Evolutionary conservation across 2,113 vertebrate species (phyloP).

Genomic region (Pelusios castaneus): DNA sequence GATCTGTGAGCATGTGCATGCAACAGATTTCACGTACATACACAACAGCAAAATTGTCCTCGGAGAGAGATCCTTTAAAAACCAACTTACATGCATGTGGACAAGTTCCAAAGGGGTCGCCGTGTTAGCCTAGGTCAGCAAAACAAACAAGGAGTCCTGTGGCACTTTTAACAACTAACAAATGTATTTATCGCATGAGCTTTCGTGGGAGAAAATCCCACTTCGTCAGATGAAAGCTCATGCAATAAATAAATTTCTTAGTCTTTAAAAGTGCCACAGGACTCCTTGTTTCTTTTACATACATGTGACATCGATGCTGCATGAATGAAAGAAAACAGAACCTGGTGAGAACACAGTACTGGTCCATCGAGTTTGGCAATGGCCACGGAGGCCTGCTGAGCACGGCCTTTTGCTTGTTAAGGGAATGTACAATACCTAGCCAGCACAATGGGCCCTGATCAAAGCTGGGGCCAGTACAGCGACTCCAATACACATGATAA

Average conservation of each 20-base stretch:
- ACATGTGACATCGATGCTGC: accelerated
- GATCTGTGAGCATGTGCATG: neutral
- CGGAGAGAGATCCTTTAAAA: neutral
- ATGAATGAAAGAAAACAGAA: neutral
- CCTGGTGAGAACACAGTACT: neutral
- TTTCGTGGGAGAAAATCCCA: too few relatives aligned
- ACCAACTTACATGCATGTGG: neutral
- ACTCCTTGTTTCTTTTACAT: too few relatives aligned
- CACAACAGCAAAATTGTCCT: neutral
- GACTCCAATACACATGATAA: neutral
- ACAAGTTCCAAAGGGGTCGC: too few relatives aligned
- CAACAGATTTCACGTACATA: neutral
- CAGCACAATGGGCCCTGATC: neutral
- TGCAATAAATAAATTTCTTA: too few relatives aligned
- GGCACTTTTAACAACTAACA: too few relatives aligned
- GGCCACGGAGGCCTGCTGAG: neutral
- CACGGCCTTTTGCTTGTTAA: neutral
- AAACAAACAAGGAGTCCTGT: too few relatives aligned
- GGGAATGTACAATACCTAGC: neutral
- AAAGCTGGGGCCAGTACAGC: accelerated
- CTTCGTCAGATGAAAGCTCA: too few relatives aligned
- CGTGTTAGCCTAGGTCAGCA: too few relatives aligned
- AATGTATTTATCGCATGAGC: too few relatives aligned
- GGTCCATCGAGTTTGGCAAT: neutral
- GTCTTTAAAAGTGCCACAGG: too few relatives aligned